A percentile compares a stretch with the other conserved stretches of the same genome.
Evolutionary conservation across 2,797 vertebrate genomes (phyloP).

Genomic region (Sebastes umbrosus): DNA sequence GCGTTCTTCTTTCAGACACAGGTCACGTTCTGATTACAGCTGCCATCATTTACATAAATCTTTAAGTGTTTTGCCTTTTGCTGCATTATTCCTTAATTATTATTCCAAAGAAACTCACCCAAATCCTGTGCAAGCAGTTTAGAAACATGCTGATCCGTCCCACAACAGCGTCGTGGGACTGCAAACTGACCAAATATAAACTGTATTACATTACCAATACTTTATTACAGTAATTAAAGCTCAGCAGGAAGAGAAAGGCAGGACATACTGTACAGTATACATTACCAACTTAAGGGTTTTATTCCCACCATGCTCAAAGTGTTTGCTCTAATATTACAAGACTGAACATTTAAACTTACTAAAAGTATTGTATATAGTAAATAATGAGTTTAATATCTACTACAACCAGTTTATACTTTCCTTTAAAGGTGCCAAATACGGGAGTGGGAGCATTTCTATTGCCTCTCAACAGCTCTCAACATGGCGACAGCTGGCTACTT

Average conservation of each 20-base stretch:
- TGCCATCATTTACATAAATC: neutral
- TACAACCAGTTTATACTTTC: no score
- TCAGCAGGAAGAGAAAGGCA: no score
- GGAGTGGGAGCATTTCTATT: no score
- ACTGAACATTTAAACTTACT: neutral
- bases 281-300: neutral
- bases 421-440: no score
- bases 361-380: no score
- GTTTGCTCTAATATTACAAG: neutral
- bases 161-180: no score
- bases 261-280: no score
- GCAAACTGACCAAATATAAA: no score
- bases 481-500: no score
- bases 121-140: slow-evolving; percentile 5
- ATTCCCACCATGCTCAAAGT: neutral
- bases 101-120: neutral
- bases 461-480: no score
- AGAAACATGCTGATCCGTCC: slow-evolving; percentile 11
- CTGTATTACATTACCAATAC: no score
- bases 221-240: neutral
- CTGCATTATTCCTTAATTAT: neutral
- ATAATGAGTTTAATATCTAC: no score
- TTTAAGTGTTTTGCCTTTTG: neutral
- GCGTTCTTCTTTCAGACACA: neutral
- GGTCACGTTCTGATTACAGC: neutral